These are phyloP conservation scores for Gobio occitaniae DNA, from an alignment of 2,797 vertebrate species.

Conservation along the genomic window DNA sequence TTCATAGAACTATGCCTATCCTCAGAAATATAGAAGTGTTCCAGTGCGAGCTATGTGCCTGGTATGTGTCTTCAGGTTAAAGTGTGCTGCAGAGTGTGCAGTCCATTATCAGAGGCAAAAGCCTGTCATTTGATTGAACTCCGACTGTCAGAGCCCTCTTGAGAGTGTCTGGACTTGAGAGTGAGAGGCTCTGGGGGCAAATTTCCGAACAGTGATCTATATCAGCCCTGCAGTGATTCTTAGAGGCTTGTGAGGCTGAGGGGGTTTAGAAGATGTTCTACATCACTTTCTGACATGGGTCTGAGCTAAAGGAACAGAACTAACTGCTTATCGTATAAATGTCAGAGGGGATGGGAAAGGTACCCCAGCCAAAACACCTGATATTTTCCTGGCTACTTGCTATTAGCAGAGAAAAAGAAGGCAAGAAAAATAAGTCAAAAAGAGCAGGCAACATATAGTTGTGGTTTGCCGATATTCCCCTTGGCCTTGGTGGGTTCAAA, in stretches of 20 bases:
- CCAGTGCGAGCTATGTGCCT: neutral
- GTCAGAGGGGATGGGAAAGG: conserved; percentile 3
- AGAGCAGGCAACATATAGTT: neutral
- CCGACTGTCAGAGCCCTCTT: conserved; percentile 9
- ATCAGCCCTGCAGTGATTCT: conserved; percentile 13
- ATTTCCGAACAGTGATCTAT: conserved; percentile 15
- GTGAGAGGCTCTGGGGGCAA: conserved; percentile 14
- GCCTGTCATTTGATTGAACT: conserved; percentile 43
- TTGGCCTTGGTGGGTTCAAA: neutral
- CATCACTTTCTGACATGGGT: neutral
- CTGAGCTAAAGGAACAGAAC: neutral
- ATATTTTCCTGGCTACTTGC: neutral
- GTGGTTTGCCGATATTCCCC: neutral
- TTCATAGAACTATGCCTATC: conserved; percentile 8
- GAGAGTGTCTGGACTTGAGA: conserved; percentile 18
- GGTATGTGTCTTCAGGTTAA: conserved; percentile 1
- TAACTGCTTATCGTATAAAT: neutral
- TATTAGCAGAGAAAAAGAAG: neutral
- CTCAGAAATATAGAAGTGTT: conserved; percentile 10
- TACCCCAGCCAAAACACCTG: conserved; percentile 1
- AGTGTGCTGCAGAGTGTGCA: conserved; percentile 1
- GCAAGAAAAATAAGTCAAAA: neutral
- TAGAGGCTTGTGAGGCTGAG: neutral
- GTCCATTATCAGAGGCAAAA: conserved; percentile 25
- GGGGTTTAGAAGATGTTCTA: neutral